Evolutionary conservation across 2,888 invertebrate species (phyloP).

Genomic region (Noctua fimbriata): DNA sequence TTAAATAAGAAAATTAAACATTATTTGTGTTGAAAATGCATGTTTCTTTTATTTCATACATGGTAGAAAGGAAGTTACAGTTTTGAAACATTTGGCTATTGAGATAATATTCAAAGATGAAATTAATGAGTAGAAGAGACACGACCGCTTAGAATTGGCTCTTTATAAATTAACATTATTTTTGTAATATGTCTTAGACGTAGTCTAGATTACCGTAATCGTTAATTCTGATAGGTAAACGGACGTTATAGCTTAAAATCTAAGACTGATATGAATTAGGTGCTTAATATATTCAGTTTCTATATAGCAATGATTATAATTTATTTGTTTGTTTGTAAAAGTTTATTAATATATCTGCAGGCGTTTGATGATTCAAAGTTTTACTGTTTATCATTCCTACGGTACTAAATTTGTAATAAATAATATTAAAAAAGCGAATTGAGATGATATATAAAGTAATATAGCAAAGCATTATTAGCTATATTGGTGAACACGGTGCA

Average conservation of each 20-base stretch:
- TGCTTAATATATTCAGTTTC: conserved; percentile 73
- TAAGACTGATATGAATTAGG: conserved; percentile 81
- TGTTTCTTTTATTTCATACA: conserved; percentile 61
- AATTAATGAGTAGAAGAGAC: conserved; percentile 30
- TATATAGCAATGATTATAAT: conserved; percentile 38
- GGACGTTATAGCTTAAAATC: conserved; percentile 69
- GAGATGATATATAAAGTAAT: conserved; percentile 7
- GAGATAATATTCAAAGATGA: conserved; percentile 21
- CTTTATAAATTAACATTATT: conserved; percentile 32
- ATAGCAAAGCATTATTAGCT: conserved; percentile 1
- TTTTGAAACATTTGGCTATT: conserved; percentile 35
- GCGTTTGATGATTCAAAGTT: conserved; percentile 36
- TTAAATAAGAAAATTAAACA: conserved; percentile 58
- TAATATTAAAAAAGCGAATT: conserved; percentile 26
- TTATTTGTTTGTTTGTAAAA: conserved; percentile 53
- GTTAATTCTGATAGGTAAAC: conserved; percentile 41
- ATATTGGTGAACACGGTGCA: conserved; percentile 30
- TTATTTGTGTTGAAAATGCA: conserved; percentile 51
- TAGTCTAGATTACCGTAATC: conserved; percentile 52
- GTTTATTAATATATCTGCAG: conserved; percentile 41
- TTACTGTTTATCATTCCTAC: conserved; percentile 55
- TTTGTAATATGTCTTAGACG: conserved; percentile 51
- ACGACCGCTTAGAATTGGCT: conserved; percentile 37
- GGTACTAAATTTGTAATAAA: conserved; percentile 49
- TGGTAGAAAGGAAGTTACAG: conserved; percentile 65